Base-by-base conservation (phyloP, 2,113 vertebrate genomes). In the Heterotilapia buettikoferi region DNA sequence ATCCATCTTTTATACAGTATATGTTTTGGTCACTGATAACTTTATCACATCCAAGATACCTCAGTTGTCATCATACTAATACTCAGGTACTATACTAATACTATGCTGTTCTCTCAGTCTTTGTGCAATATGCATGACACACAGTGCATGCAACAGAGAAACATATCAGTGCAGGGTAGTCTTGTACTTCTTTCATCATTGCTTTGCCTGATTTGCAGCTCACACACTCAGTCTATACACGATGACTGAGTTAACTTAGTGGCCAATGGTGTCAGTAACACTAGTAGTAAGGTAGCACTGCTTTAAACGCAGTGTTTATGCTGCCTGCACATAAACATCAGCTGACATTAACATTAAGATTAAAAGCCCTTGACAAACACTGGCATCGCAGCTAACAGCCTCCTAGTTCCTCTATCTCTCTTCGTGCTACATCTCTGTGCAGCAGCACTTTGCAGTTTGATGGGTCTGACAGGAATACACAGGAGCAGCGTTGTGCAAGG, bases 381-480 rank as follows among this genome's bases (percentile, higher is more conserved):
- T 53, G 24, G n/a, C 43, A 66, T 38, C 56, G n/a, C 45, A 84
- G 9, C 40, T 66, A 47, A 86, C 66, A 83, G 68, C 45, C 13
- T 78, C 47, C 36, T 68, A 50, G 80, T 81, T 61, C 38, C 36
- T 57, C 56, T 2, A 13, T 54, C 56, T 84, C 29, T 7, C 85
- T 5, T 29, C 24, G 4, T 29, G 71, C 24, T 29, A 31, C 80
- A 80, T 31, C 40, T 78, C 16, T 53, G 79, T 83, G 52, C 61
- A 52, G 87, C 57, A 73, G 59, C 81, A 26, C 86, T 89, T 73
- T 84, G 45, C 86, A 88, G 71, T 61, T 14, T 13, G 45, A 82
- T 61, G 53, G 24, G 56, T 87, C 80, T 91, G 89, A 89, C 82
- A 91, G 78, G 47, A 84, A 47, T 29, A 63, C 89, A 73, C 82